Evolutionary conservation across 2,113 vertebrate genomes (phyloP).

Genomic region (Cochlearius cochlearius): DNA sequence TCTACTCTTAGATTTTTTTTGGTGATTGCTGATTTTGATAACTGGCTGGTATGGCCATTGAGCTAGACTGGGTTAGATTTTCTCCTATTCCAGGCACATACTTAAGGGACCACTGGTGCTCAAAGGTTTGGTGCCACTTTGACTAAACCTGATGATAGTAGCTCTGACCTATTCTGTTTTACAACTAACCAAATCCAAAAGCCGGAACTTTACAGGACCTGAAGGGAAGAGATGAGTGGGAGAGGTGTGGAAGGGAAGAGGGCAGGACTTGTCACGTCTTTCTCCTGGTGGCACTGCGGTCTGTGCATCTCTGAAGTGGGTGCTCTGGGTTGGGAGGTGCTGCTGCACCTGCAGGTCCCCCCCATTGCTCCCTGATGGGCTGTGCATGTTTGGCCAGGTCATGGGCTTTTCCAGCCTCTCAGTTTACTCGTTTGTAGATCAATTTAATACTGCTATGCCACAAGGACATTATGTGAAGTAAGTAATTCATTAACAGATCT

Average conservation of each 20-base stretch:
- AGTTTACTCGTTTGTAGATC: background rate
- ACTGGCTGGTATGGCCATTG: background rate
- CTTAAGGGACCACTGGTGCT: background rate
- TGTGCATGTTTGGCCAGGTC: background rate
- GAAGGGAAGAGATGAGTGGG: background rate
- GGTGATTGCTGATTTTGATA: background rate
- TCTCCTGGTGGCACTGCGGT: background rate
- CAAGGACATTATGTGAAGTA: background rate
- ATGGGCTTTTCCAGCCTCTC: background rate
- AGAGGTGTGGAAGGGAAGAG: background rate
- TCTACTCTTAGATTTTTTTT: background rate
- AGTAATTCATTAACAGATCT: background rate
- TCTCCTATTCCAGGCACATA: background rate
- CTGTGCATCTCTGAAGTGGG: background rate
- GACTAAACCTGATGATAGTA: background rate
- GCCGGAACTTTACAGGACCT: background rate
- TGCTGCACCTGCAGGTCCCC: background rate
- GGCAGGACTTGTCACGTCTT: rapidly evolving
- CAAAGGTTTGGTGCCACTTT: background rate
- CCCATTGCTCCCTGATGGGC: rapidly evolving
- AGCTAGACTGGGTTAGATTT: background rate
- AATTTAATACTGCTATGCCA: background rate
- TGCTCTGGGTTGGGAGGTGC: background rate
- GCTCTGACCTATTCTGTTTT: background rate
- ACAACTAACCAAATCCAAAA: background rate